Conservation (phyloP, 2,113 vertebrate genomes). For the human (Homo sapiens) region DNA sequence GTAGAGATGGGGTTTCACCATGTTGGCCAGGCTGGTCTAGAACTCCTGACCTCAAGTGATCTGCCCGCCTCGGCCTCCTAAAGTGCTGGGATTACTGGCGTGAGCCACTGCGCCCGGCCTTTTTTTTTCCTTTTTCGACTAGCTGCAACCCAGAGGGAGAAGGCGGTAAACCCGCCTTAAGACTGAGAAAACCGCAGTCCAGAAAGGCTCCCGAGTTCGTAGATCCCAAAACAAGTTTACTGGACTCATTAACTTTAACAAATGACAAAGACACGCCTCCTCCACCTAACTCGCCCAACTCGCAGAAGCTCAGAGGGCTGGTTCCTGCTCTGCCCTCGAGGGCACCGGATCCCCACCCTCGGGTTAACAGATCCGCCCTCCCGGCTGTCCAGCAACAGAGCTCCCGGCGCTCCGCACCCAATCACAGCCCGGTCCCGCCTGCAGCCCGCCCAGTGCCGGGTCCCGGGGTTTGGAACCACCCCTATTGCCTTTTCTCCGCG, state of each 20-base stretch:
- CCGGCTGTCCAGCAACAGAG: not conserved
- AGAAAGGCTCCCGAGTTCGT: not conserved
- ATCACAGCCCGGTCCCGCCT: not conserved
- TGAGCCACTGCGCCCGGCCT: too few relatives aligned
- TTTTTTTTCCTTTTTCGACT: not conserved
- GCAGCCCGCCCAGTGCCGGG: not conserved
- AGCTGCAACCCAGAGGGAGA: not conserved
- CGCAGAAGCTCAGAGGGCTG: not conserved
- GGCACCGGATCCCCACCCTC: not conserved
- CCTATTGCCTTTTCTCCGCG: not conserved
- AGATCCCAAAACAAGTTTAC: conserved; percentile 29
- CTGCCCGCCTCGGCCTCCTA: too few relatives aligned
- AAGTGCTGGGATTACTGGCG: too few relatives aligned
- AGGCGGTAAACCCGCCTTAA: not conserved
- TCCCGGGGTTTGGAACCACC: not conserved
- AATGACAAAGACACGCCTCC: conserved; percentile 48
- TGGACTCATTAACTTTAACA: conserved; percentile 42
- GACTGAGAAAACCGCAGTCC: not conserved
- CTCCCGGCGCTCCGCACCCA: not conserved
- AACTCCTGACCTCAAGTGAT: too few relatives aligned
- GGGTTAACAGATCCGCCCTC: not conserved
- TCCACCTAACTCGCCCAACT: not conserved
- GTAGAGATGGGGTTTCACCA: too few relatives aligned
- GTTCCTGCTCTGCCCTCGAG: not conserved
- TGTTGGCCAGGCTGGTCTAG: too few relatives aligned